These are phyloP conservation scores for Tetraneura akinire DNA, from an alignment of 1,140 invertebrate genomes.

Conservation along the genomic window DNA sequence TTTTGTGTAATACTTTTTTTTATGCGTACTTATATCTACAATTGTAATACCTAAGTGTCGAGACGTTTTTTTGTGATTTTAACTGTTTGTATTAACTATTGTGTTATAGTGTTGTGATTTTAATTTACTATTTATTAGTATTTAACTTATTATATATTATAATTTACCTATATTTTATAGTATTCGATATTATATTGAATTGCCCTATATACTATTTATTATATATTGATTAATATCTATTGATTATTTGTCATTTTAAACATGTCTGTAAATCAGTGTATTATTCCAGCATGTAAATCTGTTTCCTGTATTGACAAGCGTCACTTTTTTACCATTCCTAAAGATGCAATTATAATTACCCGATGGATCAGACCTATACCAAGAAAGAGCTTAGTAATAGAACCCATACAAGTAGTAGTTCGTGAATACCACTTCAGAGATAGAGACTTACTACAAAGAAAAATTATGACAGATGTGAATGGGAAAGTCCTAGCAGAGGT, in stretches of 20 bases:
- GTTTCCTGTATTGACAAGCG: constrained; percentile 54
- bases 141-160: too few relatives aligned
- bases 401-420: background rate
- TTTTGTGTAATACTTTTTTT: too few relatives aligned
- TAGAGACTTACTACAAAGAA: background rate
- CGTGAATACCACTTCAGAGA: background rate
- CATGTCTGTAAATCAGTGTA: background rate
- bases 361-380: background rate
- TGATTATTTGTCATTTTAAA: too few relatives aligned
- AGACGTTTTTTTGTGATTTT: too few relatives aligned
- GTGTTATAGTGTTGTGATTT: too few relatives aligned
- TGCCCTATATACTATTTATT: too few relatives aligned
- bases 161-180: too few relatives aligned
- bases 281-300: background rate
- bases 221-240: too few relatives aligned
- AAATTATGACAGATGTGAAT: background rate
- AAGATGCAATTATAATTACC: background rate
- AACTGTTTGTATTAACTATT: too few relatives aligned
- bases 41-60: too few relatives aligned
- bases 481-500: background rate
- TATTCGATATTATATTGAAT: too few relatives aligned
- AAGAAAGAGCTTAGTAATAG: background rate
- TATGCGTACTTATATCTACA: too few relatives aligned
- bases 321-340: background rate
- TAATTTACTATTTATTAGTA: background rate